Evolutionary conservation across 2,888 invertebrate genomes (phyloP).

Genomic region (Villa cingulata): DNA sequence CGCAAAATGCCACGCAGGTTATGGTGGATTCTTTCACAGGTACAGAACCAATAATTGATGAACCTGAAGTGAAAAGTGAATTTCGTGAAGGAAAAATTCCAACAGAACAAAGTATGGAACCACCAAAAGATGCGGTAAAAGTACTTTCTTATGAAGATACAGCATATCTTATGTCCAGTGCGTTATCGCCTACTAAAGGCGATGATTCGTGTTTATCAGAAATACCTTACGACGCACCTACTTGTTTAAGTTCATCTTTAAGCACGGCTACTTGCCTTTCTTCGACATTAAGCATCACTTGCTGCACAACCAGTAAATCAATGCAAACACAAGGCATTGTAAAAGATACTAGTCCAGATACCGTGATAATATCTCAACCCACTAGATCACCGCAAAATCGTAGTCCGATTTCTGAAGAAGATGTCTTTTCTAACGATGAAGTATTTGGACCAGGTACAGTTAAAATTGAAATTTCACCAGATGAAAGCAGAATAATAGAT

Average conservation of each 20-base stretch:
- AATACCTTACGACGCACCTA: conserved; percentile 24
- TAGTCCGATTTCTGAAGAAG: conserved; percentile 48
- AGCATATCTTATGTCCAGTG: conserved; percentile 30
- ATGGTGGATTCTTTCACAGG: conserved; percentile 55
- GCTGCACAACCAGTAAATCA: conserved; percentile 27
- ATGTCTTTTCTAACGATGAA: conserved; percentile 44
- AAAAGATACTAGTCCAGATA: conserved; percentile 24
- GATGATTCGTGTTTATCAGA: conserved; percentile 23
- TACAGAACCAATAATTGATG: conserved; percentile 43
- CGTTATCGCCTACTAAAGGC: conserved; percentile 22
- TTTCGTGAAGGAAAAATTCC: conserved; percentile 40
- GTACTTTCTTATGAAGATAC: conserved; percentile 32
- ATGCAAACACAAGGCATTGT: conserved; percentile 9
- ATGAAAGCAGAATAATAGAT: conserved; percentile 37
- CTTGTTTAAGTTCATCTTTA: conserved; percentile 31
- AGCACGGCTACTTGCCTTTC: conserved; percentile 31
- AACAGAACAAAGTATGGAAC: conserved; percentile 32
- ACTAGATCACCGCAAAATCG: conserved; percentile 46
- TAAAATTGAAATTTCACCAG: conserved; percentile 44
- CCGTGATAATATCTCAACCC: conserved; percentile 47
- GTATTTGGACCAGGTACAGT: conserved; percentile 46
- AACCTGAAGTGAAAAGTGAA: conserved; percentile 43
- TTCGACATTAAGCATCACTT: conserved; percentile 29
- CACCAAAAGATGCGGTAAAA: conserved; percentile 26
- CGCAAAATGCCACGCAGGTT: conserved; percentile 65